Evolutionary conservation across 2,888 invertebrate species (phyloP).

Genomic region (Drosophila silvestris): DNA sequence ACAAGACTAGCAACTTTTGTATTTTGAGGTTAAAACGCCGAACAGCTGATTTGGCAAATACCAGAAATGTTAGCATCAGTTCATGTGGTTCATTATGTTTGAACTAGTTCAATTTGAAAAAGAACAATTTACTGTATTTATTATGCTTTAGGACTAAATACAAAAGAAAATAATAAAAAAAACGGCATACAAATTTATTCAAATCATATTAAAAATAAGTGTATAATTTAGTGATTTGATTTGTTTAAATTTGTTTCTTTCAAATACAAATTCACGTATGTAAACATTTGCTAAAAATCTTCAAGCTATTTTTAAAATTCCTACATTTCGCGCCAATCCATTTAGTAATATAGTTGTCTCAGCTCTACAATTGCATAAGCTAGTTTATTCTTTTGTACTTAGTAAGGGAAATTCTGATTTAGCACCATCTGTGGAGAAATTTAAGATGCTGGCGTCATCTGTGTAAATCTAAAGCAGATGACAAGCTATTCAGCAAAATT

Average conservation of each 20-base stretch:
- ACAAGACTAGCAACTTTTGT: constrained; percentile 15
- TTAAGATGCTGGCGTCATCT: neutral
- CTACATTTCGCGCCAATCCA: neutral
- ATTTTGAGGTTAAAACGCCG: constrained; percentile 52
- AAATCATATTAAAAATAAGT: neutral
- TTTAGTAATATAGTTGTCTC: neutral
- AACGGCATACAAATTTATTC: neutral
- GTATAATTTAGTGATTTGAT: neutral
- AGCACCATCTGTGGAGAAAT: constrained; percentile 4
- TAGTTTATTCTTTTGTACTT: neutral
- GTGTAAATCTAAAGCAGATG: neutral
- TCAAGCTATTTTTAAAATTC: neutral
- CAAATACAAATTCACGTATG: neutral
- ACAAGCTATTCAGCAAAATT: constrained; percentile 12
- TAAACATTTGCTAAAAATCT: neutral
- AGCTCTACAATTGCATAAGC: no score
- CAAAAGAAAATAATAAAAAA: neutral
- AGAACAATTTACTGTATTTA: neutral
- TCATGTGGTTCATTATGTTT: neutral
- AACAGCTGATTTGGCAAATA: constrained; percentile 39
- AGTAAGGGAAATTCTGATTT: neutral
- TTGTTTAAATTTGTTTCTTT: neutral
- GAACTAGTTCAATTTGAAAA: constrained; percentile 17
- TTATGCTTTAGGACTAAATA: neutral
- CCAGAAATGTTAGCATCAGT: constrained; percentile 1